These are phyloP conservation scores for Leptinotarsa haldemani DNA, from an alignment of 2,888 invertebrate species.

Conservation along the genomic window DNA sequence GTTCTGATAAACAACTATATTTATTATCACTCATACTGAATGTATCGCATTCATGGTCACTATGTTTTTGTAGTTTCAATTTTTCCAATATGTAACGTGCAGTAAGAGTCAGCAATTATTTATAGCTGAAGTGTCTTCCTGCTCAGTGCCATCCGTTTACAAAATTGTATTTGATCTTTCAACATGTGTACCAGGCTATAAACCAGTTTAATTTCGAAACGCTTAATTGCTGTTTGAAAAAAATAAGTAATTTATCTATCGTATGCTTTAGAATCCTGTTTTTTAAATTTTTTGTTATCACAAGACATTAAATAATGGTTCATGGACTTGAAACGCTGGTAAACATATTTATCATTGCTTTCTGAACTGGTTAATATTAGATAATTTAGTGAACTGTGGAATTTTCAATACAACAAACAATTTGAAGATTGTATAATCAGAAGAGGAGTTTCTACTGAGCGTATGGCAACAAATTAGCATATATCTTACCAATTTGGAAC, in stretches of 20 bases:
- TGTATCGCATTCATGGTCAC: constrained; percentile 7
- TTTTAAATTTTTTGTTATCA: constrained; percentile 7
- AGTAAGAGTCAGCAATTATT: background rate
- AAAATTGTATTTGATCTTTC: background rate
- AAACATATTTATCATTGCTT: constrained; percentile 3
- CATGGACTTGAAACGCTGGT: background rate
- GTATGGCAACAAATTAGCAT: no score
- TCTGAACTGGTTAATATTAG: background rate
- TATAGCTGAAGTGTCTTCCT: background rate
- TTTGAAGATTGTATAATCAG: background rate
- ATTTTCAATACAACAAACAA: background rate
- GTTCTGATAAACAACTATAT: constrained; percentile 2
- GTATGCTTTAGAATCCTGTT: background rate
- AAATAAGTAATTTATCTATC: constrained; percentile 5
- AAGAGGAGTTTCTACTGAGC: background rate
- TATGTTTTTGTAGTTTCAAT: background rate
- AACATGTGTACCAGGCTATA: constrained; percentile 6
- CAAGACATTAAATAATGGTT: constrained; percentile 2
- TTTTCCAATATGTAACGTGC: background rate
- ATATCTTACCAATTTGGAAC: background rate
- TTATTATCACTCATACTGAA: constrained; percentile 3
- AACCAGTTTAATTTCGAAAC: constrained; percentile 1
- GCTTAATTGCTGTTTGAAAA: background rate
- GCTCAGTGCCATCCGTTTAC: background rate
- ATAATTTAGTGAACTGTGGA: background rate